Evolutionary conservation across 2,888 invertebrate genomes (phyloP).

Genomic region (Timema cristinae): DNA sequence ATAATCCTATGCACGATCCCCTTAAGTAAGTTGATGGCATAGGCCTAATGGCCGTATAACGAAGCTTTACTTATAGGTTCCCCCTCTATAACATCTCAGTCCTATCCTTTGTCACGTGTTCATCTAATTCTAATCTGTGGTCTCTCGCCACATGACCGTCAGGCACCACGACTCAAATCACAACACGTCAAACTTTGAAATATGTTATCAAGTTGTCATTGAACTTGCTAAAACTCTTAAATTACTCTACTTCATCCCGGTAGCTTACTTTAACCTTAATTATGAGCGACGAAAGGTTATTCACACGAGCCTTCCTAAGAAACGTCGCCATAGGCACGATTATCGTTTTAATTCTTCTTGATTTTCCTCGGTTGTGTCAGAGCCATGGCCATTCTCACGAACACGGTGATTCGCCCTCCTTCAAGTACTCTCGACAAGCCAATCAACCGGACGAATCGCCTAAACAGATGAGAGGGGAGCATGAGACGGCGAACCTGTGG

Average conservation of each 20-base stretch:
- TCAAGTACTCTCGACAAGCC: conserved; percentile 77
- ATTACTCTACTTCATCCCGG: background rate
- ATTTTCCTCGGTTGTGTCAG: conserved; percentile 42
- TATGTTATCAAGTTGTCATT: too few relatives aligned
- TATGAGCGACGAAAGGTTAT: conserved; percentile 28
- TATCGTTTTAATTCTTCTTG: conserved; percentile 40
- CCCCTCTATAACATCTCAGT: too few relatives aligned
- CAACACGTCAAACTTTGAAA: too few relatives aligned
- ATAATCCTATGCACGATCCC: too few relatives aligned
- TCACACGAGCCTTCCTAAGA: conserved; percentile 39
- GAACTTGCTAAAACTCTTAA: too few relatives aligned
- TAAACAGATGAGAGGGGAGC: conserved; percentile 19
- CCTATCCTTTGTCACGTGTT: too few relatives aligned
- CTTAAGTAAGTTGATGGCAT: too few relatives aligned
- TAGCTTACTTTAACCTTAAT: background rate
- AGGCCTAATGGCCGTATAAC: too few relatives aligned
- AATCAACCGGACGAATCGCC: conserved; percentile 43
- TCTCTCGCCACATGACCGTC: too few relatives aligned
- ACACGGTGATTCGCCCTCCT: conserved; percentile 63
- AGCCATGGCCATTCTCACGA: conserved; percentile 39
- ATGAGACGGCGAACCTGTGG: conserved; percentile 52
- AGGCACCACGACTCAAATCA: too few relatives aligned
- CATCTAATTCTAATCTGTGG: too few relatives aligned
- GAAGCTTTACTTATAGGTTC: too few relatives aligned
- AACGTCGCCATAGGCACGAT: conserved; percentile 38